phyloP scores from a whole-genome alignment of 2,888 invertebrate species.

The Melanchra persicariae region DNA sequence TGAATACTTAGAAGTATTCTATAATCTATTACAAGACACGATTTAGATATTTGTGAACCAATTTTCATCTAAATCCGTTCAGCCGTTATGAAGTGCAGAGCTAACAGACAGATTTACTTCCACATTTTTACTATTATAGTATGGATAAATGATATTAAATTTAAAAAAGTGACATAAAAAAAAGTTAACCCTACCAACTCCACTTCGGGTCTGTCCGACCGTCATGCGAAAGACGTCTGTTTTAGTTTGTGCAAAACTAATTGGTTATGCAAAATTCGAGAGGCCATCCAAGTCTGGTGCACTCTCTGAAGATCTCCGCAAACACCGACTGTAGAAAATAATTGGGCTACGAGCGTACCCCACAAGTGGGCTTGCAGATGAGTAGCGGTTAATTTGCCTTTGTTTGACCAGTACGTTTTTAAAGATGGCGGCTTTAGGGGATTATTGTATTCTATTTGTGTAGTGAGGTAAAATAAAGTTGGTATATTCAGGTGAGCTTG shows the following conservation, averaged over 20 bases:
- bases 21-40: no score
- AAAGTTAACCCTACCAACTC: slow-evolving; percentile 39
- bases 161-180: no score
- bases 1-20: no score
- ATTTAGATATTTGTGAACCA: no score
- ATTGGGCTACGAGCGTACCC: slow-evolving; percentile 75
- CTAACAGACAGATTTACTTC: no score
- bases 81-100: no score
- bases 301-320: slow-evolving; percentile 83
- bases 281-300: slow-evolving; percentile 86
- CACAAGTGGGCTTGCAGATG: slow-evolving; percentile 69
- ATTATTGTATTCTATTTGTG: slow-evolving; percentile 39
- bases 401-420: slow-evolving; percentile 61
- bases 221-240: slow-evolving; percentile 74
- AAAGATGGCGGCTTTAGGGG: slow-evolving; percentile 19
- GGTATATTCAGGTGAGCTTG: no score
- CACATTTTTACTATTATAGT: no score
- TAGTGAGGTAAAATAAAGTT: not conserved
- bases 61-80: no score
- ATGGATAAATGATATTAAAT: no score
- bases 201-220: slow-evolving; percentile 52
- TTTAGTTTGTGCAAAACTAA: slow-evolving; percentile 87
- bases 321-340: slow-evolving; percentile 80
- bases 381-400: slow-evolving; percentile 64
- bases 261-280: slow-evolving; percentile 90